Evolutionary conservation across 1,140 invertebrate genomes (phyloP), one percentile per base, ranked within the genome.

Genomic region (Augochlora pura): DNA sequence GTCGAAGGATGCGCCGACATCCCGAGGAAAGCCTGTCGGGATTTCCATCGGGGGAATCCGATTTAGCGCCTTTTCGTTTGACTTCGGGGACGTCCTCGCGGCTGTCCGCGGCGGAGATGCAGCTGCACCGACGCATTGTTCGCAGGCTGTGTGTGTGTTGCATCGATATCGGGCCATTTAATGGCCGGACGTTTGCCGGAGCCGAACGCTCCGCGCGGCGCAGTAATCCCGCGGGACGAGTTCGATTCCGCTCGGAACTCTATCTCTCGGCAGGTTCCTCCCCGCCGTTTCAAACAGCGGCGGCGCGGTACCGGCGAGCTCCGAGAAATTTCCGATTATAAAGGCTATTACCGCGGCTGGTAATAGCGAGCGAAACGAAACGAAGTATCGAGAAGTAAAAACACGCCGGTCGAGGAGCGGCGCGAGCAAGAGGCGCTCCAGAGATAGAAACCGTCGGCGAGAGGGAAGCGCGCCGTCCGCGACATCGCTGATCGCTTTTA

Each of bases 261-360:
- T 63, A 38, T 27, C 63, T 14, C n/a, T 16, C 63, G 12, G 3
- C 18, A 32, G 32, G 32, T 32, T 27, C 23, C 5, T 52, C 1
- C 23, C 38, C 46, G 16, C 32, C 9, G 32, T 16, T 64, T 27
- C 39, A 39, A 75, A 72, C 77, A 38, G 46, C 46, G 21, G 70
- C 70, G 54, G 70, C n/a, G n/a, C n/a, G 73, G 65, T 12, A 14
- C 64, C 21, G 42, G 5, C n/a, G 9, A 68, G 59, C 83, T 7
- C 59, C 84, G 86, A 81, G 88, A 90, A 91, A 88, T 89, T 90
- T 78, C 87, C 89, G 89, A 90, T 90, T 91, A 91, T 87, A 86
- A 88, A 85, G 85, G 87, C 88, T 89, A 91, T 88, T 85, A 87
- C 85, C 77, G 79, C 86, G 88, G 82, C 86, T 87, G 81, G 82